phyloP scores from a whole-genome alignment of 2,797 vertebrate genomes.

The Rhabdophis nuchalis region DNA sequence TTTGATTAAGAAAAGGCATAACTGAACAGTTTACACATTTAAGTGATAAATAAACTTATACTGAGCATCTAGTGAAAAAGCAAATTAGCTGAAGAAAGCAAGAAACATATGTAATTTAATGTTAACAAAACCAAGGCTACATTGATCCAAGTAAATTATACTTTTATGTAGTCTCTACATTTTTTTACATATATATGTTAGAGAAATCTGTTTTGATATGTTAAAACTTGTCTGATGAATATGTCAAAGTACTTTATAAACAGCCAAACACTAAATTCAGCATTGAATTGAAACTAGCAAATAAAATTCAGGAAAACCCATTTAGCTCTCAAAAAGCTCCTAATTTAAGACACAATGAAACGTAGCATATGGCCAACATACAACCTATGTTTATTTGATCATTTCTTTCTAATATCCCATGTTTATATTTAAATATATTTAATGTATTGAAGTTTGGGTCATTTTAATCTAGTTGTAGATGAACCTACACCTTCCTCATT shows the following conservation, averaged over 20 bases:
- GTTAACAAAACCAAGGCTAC: background rate
- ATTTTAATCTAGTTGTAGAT: background rate
- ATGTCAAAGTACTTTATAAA: background rate
- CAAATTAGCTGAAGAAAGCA: background rate
- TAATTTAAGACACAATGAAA: background rate
- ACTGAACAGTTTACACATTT: background rate
- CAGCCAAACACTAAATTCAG: background rate
- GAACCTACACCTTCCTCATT: accelerated
- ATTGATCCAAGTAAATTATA: background rate
- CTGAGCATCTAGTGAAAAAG: background rate
- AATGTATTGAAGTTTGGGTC: background rate
- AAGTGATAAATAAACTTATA: background rate
- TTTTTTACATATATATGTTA: background rate
- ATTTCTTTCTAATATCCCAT: background rate
- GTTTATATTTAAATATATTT: background rate
- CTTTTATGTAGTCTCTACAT: background rate
- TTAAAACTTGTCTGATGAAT: background rate
- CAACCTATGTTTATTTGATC: background rate
- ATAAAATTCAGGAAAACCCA: background rate
- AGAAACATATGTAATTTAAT: background rate
- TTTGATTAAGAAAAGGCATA: background rate
- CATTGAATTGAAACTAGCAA: background rate
- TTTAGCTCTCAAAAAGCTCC: background rate
- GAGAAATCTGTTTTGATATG: background rate
- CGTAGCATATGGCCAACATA: background rate